These are phyloP conservation scores for Apamea monoglypha DNA, from an alignment of 2,888 invertebrate species.

Conservation along the genomic window DNA sequence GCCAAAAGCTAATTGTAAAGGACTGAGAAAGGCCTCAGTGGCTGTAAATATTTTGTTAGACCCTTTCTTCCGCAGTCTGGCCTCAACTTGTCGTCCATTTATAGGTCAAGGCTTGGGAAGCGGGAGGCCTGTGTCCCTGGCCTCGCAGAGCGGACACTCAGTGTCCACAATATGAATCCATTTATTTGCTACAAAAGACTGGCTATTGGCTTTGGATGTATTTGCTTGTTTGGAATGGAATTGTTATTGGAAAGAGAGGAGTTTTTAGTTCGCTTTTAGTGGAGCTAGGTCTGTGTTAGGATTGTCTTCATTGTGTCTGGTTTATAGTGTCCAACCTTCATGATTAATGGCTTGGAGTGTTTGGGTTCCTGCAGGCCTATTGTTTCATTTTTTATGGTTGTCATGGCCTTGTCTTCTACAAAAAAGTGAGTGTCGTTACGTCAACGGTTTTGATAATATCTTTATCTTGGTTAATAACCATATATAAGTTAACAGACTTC, in stretches of 20 bases:
- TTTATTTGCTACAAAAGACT: conserved; percentile 43
- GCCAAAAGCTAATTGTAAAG: conserved; percentile 42
- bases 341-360: background rate
- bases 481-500: no score
- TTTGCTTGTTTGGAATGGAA: conserved; percentile 29
- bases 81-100: conserved; percentile 47
- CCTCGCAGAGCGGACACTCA: conserved; percentile 33
- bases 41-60: conserved; percentile 46
- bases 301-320: background rate
- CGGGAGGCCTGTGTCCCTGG: conserved; percentile 61
- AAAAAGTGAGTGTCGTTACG: background rate
- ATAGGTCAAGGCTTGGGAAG: conserved; percentile 62
- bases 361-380: background rate
- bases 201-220: conserved; percentile 35
- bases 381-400: conserved; percentile 1
- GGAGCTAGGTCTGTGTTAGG: background rate
- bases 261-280: conserved; percentile 5
- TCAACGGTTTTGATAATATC: background rate
- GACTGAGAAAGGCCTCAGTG: conserved; percentile 27
- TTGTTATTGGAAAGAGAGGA: background rate
- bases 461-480: background rate
- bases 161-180: conserved; percentile 50
- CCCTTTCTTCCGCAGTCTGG: conserved; percentile 54
- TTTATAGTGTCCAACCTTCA: background rate
- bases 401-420: background rate